These are phyloP conservation scores for Neuroscelio doddi DNA, from an alignment of 2,888 invertebrate species.

Conservation along the genomic window DNA sequence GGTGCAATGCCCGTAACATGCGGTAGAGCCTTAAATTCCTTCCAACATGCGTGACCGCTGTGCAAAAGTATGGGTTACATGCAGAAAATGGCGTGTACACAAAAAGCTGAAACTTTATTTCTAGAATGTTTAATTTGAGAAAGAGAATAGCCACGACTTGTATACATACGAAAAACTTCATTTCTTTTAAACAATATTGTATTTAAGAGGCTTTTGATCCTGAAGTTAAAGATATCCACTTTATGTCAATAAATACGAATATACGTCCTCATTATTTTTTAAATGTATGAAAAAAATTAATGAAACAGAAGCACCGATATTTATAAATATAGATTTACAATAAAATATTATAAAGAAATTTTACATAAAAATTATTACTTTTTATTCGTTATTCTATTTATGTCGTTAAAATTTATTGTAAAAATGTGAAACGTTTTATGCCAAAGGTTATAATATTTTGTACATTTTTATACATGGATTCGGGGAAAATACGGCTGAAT, in stretches of 20 bases:
- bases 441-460: no score
- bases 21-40: conserved; percentile 66
- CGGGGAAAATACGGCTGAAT: conserved; percentile 12
- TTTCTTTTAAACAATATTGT: conserved; percentile 57
- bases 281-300: no score
- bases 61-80: conserved; percentile 41
- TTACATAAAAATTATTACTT: no score
- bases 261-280: no score
- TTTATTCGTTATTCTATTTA: no score
- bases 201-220: conserved; percentile 68
- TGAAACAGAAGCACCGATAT: no score
- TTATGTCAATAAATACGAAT: conserved; percentile 34
- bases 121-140: conserved; percentile 69
- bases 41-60: conserved; percentile 57
- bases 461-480: background rate
- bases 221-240: conserved; percentile 39
- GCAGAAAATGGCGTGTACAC: conserved; percentile 44
- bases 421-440: no score
- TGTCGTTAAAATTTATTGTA: no score
- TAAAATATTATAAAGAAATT: no score
- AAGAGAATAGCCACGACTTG: conserved; percentile 65
- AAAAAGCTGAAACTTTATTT: conserved; percentile 67
- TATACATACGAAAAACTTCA: conserved; percentile 47
- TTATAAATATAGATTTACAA: no score
- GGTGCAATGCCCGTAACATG: conserved; percentile 69